A percentile compares a stretch with the other conserved stretches of the same genome.
phyloP scores from a whole-genome alignment of 2,113 vertebrate species.

The Antidorcas marsupialis region DNA sequence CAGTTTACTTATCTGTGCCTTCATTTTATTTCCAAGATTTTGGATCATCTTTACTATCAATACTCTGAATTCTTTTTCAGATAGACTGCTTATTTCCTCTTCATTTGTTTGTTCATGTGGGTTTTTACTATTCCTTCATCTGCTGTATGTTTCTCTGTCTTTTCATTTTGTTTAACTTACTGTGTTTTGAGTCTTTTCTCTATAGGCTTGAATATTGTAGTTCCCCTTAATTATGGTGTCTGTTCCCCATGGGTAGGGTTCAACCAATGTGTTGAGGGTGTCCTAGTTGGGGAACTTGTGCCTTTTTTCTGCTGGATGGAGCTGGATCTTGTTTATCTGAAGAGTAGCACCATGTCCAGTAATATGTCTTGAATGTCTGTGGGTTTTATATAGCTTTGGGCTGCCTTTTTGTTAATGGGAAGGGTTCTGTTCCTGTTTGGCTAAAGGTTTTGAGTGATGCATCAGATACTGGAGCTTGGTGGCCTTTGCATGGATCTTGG shows the following conservation, averaged over 20 bases:
- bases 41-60: background rate
- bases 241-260: background rate
- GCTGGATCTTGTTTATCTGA: background rate
- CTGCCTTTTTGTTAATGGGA: background rate
- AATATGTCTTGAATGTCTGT: background rate
- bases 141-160: background rate
- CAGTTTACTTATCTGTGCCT: background rate
- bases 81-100: background rate
- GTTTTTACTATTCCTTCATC: background rate
- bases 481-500: background rate
- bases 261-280: background rate
- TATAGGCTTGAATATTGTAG: background rate
- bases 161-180: background rate
- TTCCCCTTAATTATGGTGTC: background rate
- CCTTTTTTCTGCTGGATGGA: background rate
- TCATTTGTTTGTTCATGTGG: background rate
- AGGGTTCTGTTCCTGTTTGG: background rate
- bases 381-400: background rate
- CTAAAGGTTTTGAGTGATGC: background rate
- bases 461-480: background rate
- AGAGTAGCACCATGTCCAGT: background rate
- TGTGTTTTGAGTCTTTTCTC: background rate
- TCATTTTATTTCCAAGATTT: background rate
- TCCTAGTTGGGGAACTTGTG: background rate
- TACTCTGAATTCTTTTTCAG: background rate